phyloP scores from a whole-genome alignment of 2,113 vertebrate genomes.

The Syrmaticus mikado region DNA sequence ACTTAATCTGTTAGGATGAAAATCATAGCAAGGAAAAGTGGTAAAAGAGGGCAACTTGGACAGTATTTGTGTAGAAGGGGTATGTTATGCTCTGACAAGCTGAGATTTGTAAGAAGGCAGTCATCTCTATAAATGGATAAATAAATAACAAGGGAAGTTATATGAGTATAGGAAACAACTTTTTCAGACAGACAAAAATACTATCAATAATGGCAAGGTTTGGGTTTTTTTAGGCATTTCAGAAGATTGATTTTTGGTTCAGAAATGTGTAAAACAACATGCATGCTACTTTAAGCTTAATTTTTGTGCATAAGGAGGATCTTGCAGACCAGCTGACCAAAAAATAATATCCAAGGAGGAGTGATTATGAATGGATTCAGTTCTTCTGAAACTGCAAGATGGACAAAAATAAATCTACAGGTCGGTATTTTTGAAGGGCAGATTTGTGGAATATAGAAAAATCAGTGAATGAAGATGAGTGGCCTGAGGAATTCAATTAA shows the following conservation, averaged over 20 bases:
- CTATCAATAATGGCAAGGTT: conserved; percentile 40
- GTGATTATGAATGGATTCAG: background rate
- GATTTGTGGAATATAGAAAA: background rate
- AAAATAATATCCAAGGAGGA: background rate
- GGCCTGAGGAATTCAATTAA: background rate
- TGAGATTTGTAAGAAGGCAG: conserved; percentile 38
- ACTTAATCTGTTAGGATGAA: conserved; percentile 17
- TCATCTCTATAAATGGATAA: conserved; percentile 49
- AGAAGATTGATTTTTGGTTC: background rate
- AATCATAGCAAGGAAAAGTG: background rate
- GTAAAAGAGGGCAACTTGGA: conserved; percentile 6
- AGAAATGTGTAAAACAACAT: conserved; percentile 17
- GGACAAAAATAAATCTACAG: conserved; percentile 22
- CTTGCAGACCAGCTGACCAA: conserved; percentile 26
- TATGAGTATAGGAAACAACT: background rate
- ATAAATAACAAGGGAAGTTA: conserved; percentile 24
- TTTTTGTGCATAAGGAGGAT: background rate
- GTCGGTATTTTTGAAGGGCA: background rate
- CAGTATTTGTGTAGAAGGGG: background rate
- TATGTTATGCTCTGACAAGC: conserved; percentile 11
- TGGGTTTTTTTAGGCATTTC: conserved; percentile 33
- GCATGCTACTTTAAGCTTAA: background rate
- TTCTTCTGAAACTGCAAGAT: background rate
- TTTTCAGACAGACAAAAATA: conserved; percentile 55
- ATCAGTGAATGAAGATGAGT: background rate